Evolutionary conservation across 2,888 invertebrate genomes (phyloP), one percentile per base, ranked within the genome.

Genomic region (Pyrochroa serraticornis): DNA sequence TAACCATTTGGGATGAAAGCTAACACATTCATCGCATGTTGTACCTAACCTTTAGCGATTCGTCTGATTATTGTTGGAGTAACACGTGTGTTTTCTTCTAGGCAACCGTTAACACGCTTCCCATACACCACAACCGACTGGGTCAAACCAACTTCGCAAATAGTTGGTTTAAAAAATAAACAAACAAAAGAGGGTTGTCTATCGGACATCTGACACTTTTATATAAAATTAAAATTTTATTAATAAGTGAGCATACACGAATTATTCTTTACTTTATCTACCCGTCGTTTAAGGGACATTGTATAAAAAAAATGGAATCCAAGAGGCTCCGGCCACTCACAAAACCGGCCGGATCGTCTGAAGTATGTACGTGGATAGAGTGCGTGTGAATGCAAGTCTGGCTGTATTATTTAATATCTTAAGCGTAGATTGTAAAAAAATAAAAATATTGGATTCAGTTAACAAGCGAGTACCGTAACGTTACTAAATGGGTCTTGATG

Each of bases 91-190:
- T 77, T 75, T 73, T 63, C 72, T 77, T 77, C 70, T 75, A 78
- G 78, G 77, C 68, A 77, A 77, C 72, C 78, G 77, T 75, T 78
- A 78, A 77, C 73, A 71, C 72, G 71, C 62, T 68, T 58, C 67
- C 64, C 68, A 68, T 57, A 62, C 67, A 64, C 61, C 67, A 67
- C 66, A 73, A 75, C 69, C 75, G 71, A 72, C 71, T 74, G 74
- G 73, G 70, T 55, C 66, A 58, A 62, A 65, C 66, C 71, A 68
- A 69, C 69, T 69, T 63, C 66, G 69, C 68, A 64, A 62, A 63
- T 59, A 63, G 66, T 70, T 69, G 70, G 70, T 71, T 64, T 37
- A 33, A 43, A 38, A 51, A 48, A 52, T 48, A 33, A 33, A 50
- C 14, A 43, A 49, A 51, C 6, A 7, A 51, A 32, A 33, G 44